Evolutionary conservation across 2,797 vertebrate genomes (phyloP).

Genomic region (Fratercula arctica): DNA sequence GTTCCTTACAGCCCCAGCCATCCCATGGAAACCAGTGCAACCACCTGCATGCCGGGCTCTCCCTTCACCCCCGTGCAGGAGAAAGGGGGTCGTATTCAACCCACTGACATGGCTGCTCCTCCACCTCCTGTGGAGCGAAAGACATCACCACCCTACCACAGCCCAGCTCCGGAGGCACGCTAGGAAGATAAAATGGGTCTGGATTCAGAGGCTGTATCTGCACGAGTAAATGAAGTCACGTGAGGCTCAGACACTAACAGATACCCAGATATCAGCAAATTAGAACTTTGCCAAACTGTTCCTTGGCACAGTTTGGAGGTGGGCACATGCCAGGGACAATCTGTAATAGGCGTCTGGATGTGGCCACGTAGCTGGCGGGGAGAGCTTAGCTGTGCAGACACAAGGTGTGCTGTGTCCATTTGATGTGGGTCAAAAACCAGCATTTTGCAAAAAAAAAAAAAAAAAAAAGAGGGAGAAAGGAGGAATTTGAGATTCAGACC

Average conservation of each 20-base stretch:
- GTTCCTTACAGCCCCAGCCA: neutral
- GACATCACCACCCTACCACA: neutral
- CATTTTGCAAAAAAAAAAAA: neutral
- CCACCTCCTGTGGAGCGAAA: neutral
- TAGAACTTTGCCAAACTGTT: neutral
- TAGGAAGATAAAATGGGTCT: neutral
- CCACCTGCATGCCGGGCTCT: rapidly evolving
- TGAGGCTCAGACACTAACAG: neutral
- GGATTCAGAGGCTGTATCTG: neutral
- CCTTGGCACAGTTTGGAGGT: neutral
- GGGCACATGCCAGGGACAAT: neutral
- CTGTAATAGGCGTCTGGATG: neutral
- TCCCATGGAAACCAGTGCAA: neutral
- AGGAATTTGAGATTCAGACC: neutral
- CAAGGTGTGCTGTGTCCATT: neutral
- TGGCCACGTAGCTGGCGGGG: neutral
- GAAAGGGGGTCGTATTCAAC: neutral
- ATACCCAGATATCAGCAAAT: neutral
- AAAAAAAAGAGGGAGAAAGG: neutral
- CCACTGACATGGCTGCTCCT: rapidly evolving
- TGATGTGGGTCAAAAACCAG: neutral
- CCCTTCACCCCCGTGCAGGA: neutral
- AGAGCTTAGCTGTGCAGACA: neutral
- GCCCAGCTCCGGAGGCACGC: rapidly evolving
- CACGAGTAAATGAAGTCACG: rapidly evolving